phyloP scores from a whole-genome alignment of 1,140 invertebrate genomes.

The Drosophila burlai region DNA sequence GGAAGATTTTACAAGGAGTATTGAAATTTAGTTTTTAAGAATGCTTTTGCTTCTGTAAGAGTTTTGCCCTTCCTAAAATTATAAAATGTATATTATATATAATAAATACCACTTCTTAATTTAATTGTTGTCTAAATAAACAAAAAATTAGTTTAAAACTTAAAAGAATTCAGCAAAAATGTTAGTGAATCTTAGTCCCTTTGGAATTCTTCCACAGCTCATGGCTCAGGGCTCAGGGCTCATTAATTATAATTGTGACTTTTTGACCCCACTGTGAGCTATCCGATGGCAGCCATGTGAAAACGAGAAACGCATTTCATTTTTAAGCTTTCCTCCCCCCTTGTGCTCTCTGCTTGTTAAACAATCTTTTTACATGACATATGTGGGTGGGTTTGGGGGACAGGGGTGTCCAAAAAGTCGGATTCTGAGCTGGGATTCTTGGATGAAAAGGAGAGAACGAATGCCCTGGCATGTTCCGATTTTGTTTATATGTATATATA shows the following conservation, averaged over 20 bases:
- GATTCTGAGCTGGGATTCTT: conserved; percentile 22
- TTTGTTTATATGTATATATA: background rate
- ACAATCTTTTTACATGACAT: conserved; percentile 81
- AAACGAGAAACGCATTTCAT: conserved; percentile 77
- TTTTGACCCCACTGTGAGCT: conserved; percentile 27
- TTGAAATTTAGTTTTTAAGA: background rate
- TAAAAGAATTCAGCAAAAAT: background rate
- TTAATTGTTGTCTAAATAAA: background rate
- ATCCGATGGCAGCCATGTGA: conserved; percentile 49
- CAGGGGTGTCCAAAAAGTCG: conserved; percentile 2
- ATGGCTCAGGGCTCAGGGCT: too few relatives aligned
- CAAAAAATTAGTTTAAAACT: too few relatives aligned
- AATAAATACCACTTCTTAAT: too few relatives aligned
- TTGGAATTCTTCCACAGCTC: too few relatives aligned
- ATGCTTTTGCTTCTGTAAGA: too few relatives aligned
- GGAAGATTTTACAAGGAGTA: accelerated
- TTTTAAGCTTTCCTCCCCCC: conserved; percentile 63
- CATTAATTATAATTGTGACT: conserved; percentile 4
- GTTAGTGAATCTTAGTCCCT: background rate
- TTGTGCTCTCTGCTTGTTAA: conserved; percentile 55
- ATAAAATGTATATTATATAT: too few relatives aligned
- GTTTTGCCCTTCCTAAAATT: accelerated
- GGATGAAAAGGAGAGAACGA: conserved; percentile 11
- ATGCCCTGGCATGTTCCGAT: conserved; percentile 31
- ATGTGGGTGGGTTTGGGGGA: conserved; percentile 32